A percentile compares a stretch with the other conserved stretches of the same genome.
These are phyloP conservation scores for Ceriagrion tenellum DNA, from an alignment of 2,888 invertebrate species.

Conservation along the genomic window DNA sequence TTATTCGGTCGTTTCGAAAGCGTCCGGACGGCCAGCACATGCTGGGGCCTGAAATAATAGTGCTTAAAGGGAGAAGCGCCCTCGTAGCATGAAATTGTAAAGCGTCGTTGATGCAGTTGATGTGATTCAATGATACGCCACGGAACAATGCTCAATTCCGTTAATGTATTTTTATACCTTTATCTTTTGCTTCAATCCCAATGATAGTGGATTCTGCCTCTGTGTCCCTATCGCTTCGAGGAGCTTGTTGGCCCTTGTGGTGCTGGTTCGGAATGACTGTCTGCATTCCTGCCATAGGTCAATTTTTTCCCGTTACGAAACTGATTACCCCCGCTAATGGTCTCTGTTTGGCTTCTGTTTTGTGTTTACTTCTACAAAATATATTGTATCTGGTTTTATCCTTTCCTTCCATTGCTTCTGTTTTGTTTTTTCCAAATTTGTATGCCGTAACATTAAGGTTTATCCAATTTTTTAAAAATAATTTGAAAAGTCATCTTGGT, in stretches of 20 bases:
- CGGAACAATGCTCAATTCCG: not conserved
- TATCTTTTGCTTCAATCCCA: not conserved
- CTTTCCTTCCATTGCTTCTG: no score
- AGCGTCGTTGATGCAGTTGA: not conserved
- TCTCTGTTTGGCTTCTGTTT: no score
- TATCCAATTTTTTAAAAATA: no score
- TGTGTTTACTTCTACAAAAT: no score
- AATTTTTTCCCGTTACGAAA: no score
- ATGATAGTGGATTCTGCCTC: not conserved
- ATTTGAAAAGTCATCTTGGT: no score
- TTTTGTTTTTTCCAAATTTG: no score
- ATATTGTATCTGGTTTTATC: no score
- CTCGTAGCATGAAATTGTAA: conserved; percentile 18
- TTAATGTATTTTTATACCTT: not conserved
- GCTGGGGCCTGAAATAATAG: conserved; percentile 40
- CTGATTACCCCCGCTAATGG: no score
- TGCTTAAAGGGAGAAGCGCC: not conserved
- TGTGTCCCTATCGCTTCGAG: not conserved
- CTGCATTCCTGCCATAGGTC: not conserved
- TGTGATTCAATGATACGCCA: not conserved
- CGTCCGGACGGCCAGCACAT: conserved; percentile 58
- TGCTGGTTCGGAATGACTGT: not conserved
- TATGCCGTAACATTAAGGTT: no score
- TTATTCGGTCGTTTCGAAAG: conserved; percentile 41
- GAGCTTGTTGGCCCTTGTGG: not conserved